Evolutionary conservation across 92 coral and sea anemone species (phyloP).

Genomic region (Phymanthus crucifer): DNA sequence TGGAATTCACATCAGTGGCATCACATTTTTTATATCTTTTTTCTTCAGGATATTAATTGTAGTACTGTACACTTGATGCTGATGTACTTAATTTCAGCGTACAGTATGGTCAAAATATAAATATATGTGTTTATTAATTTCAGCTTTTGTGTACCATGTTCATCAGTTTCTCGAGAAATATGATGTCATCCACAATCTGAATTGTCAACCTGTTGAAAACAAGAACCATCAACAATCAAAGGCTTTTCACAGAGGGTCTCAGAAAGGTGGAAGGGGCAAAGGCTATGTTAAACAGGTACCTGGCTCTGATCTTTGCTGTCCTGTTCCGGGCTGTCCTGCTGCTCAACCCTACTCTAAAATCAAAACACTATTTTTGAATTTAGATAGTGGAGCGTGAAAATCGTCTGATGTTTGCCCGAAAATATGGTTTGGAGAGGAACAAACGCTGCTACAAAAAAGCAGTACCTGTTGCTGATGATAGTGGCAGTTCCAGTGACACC

Average conservation of each 20-base stretch:
- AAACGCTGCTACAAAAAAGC: neutral
- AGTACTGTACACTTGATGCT: neutral
- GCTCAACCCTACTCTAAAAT: neutral
- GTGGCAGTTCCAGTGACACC: neutral
- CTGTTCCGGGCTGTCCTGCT: constrained; percentile 1
- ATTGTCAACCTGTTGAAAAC: neutral
- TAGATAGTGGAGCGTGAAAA: neutral
- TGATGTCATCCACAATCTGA: neutral
- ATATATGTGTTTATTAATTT: neutral
- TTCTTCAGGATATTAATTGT: neutral
- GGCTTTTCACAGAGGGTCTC: neutral
- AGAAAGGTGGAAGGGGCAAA: neutral
- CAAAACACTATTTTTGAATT: neutral
- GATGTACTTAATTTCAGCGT: neutral
- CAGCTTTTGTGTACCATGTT: neutral
- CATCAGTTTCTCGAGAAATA: neutral
- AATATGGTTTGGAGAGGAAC: no score
- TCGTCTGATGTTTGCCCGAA: neutral
- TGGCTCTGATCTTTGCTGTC: neutral
- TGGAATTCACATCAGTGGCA: neutral
- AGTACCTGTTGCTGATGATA: neutral
- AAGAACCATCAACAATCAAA: neutral
- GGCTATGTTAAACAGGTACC: neutral
- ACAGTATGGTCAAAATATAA: neutral
- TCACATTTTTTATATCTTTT: neutral